Evolutionary conservation across 2,113 vertebrate species (phyloP).

Genomic region (Sinocyclocheilus maitianheensis): DNA sequence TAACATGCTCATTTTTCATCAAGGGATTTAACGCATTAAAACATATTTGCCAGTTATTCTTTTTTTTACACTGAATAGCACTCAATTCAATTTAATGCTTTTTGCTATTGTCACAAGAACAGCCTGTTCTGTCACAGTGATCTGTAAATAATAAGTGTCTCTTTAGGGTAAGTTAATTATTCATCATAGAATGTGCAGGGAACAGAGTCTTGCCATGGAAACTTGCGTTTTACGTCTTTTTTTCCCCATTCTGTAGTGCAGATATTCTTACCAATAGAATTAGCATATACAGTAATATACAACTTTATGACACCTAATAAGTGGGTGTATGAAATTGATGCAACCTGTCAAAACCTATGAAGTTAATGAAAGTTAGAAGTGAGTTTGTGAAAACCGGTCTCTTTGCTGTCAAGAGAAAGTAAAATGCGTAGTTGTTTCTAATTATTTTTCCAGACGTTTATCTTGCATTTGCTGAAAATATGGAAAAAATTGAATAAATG

Average conservation of each 20-base stretch:
- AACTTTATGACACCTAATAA: neutral
- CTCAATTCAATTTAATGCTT: neutral
- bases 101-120: neutral
- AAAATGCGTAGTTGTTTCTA: neutral
- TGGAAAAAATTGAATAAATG: slow-evolving; percentile 16
- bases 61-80: neutral
- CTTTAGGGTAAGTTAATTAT: neutral
- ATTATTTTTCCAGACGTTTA: slow-evolving; percentile 21
- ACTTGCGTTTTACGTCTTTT: neutral
- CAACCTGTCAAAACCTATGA: slow-evolving; percentile 18
- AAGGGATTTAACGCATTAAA: neutral
- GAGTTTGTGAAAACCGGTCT: slow-evolving; percentile 30
- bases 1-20: neutral
- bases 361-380: slow-evolving; percentile 1
- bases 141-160: neutral
- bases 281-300: neutral
- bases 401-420: slow-evolving; percentile 44
- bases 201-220: neutral
- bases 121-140: neutral
- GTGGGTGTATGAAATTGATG: neutral
- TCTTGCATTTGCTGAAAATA: slow-evolving; percentile 34
- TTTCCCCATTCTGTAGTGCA: neutral
- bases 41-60: neutral
- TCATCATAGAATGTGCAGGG: neutral
- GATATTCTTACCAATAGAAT: neutral